Evolutionary conservation across 2,113 vertebrate species (phyloP).

Genomic region (Cervus canadensis): DNA sequence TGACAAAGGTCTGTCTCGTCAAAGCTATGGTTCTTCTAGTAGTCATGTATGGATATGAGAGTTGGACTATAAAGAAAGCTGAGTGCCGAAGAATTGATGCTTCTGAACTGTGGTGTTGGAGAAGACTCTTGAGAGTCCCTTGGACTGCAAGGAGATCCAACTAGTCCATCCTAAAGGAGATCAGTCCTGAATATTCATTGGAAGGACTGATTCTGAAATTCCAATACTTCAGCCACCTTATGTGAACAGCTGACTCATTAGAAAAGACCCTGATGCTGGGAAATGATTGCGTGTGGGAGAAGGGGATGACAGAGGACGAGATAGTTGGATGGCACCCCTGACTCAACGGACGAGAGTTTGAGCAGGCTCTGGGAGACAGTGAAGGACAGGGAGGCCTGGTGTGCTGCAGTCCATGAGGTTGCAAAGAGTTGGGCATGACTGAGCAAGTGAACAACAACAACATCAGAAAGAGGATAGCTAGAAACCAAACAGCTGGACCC

Average conservation of each 20-base stretch:
- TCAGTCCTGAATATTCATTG: neutral
- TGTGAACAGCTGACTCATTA: neutral
- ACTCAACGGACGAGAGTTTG: neutral
- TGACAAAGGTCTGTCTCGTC: neutral
- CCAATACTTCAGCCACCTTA: neutral
- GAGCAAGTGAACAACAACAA: neutral
- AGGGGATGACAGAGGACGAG: neutral
- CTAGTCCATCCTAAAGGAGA: neutral
- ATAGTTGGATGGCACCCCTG: neutral
- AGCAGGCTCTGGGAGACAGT: neutral
- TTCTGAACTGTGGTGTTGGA: neutral
- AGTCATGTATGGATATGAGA: neutral
- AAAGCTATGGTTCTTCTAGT: neutral
- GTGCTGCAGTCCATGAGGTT: neutral
- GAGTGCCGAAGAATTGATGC: neutral
- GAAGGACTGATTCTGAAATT: neutral
- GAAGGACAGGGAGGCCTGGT: neutral
- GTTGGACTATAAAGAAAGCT: neutral
- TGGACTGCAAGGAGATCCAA: neutral
- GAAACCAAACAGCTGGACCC: neutral
- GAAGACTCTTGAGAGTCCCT: neutral
- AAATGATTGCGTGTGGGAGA: neutral
- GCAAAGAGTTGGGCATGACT: neutral
- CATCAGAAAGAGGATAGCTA: neutral
- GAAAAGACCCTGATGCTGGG: neutral